Evolutionary conservation across 1,140 invertebrate species (phyloP), one percentile per base, ranked within the genome.

Genomic region (Drosophila repleta): DNA sequence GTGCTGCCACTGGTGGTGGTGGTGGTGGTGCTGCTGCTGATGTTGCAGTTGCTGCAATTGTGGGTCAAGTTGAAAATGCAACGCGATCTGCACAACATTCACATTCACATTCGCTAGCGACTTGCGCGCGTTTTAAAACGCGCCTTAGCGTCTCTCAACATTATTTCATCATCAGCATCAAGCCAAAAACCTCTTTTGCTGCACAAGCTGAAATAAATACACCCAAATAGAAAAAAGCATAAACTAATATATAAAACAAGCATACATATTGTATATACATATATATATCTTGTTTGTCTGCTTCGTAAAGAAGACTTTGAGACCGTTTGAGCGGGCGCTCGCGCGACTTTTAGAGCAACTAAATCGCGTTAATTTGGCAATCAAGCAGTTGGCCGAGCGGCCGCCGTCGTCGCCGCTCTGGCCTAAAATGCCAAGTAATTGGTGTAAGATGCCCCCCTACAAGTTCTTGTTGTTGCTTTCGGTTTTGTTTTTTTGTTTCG

Each of bases 31-130:
- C 46, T 41, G 63, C n/a, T 43, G 57, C 37, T 64, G 48, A 45
- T 75, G 56, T 35, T 66, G 41, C 61, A 35, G 29, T 46, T 66
- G 24, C 56, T 60, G 35, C 26, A 43, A 43, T 79, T 87, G 83
- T 87, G 83, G 82, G 82, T 87, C 82, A 87, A 87, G 82, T 87
- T 87, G 79, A 87, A 87, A 83, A 87, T 82, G 83, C 82, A 78
- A 62, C 67, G 57, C 21, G 64, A 83, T 81, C 75, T 53, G 57
- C 63, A 60, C 63, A 67, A 60, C 46, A 67, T 51, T 58, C 62
- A 45, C 58, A 80, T 84, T 75, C 65, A 70, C 29, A 60, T 41
- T 51, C 61, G 73, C 72, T 58, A 39, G 81, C 81, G 74, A 71
- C 39, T 84, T 67, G 70, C 69, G 37, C 70, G 79, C 79, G 71